Evolutionary conservation across 2,113 vertebrate genomes (phyloP).

Genomic region (Toxotes chatareus): DNA sequence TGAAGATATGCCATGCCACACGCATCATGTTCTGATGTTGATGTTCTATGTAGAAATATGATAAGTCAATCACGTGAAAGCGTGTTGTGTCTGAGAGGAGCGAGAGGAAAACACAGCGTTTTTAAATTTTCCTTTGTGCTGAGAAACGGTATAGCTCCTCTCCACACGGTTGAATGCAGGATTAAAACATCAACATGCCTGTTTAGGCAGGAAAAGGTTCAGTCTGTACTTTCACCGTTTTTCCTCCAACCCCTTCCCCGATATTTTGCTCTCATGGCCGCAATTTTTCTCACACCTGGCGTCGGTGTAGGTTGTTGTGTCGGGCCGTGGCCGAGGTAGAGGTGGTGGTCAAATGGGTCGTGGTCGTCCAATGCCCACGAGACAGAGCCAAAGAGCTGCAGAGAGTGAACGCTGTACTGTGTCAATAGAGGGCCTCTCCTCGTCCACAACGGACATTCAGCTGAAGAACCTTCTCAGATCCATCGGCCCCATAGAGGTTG

Average conservation of each 20-base stretch:
- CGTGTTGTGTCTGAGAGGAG: constrained; percentile 40
- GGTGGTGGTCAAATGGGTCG: constrained; percentile 85
- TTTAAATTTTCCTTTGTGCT: constrained; percentile 41
- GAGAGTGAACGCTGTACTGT: constrained; percentile 90
- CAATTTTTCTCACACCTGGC: constrained; percentile 46
- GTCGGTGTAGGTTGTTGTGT: constrained; percentile 88
- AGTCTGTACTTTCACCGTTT: constrained; percentile 28
- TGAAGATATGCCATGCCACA: constrained; percentile 68
- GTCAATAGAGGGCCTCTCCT: constrained; percentile 96
- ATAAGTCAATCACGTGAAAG: constrained; percentile 74
- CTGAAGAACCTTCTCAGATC: constrained; percentile 95
- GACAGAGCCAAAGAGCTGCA: constrained; percentile 87
- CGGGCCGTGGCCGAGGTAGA: constrained; percentile 89
- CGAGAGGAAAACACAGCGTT: constrained; percentile 27
- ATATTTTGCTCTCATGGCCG: constrained; percentile 56
- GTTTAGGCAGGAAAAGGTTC: constrained; percentile 33
- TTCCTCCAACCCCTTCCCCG: neutral
- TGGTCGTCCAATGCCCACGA: constrained; percentile 87
- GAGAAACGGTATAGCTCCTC: constrained; percentile 22
- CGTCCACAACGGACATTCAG: constrained; percentile 93
- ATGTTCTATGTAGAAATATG: constrained; percentile 71
- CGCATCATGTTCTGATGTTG: constrained; percentile 66
- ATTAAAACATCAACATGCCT: constrained; percentile 57
- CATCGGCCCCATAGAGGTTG: constrained; percentile 96
- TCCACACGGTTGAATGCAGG: constrained; percentile 12